These are phyloP conservation scores for Balanococcus diminutus DNA, from an alignment of 2,888 invertebrate species.

Conservation along the genomic window DNA sequence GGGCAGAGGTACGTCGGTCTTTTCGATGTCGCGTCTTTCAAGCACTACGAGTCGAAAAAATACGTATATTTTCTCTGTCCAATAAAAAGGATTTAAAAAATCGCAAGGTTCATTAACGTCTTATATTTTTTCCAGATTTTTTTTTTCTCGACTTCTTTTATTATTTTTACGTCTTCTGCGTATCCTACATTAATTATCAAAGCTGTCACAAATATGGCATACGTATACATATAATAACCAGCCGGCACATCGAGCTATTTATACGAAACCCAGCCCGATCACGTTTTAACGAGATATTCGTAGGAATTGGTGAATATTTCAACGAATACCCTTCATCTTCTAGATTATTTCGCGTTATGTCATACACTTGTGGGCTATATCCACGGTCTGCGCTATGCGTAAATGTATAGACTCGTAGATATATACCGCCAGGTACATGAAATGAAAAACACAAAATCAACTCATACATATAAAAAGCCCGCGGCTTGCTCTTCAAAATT, in stretches of 20 bases:
- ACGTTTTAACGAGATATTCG: constrained; percentile 42
- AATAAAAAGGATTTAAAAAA: neutral
- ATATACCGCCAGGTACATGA: constrained; percentile 16
- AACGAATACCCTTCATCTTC: neutral
- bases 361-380: constrained; percentile 8
- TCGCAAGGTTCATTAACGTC: neutral
- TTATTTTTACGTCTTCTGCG: neutral
- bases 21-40: too few relatives aligned
- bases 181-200: neutral
- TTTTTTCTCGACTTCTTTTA: neutral
- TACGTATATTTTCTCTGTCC: too few relatives aligned
- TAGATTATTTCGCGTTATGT: constrained; percentile 31
- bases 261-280: neutral
- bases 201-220: constrained; percentile 19
- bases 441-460: constrained; percentile 38
- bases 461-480: constrained; percentile 21
- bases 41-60: too few relatives aligned
- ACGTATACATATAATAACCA: too few relatives aligned
- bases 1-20: too few relatives aligned
- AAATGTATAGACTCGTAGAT: neutral
- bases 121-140: neutral
- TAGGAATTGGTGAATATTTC: constrained; percentile 41
- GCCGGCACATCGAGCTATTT: neutral
- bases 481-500: constrained; percentile 46
- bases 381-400: too few relatives aligned